Percentiles rank a stretch among this genome's conserved stretches.
phyloP scores from a whole-genome alignment of 2,888 invertebrate genomes.

The Drosophila limbata region DNA sequence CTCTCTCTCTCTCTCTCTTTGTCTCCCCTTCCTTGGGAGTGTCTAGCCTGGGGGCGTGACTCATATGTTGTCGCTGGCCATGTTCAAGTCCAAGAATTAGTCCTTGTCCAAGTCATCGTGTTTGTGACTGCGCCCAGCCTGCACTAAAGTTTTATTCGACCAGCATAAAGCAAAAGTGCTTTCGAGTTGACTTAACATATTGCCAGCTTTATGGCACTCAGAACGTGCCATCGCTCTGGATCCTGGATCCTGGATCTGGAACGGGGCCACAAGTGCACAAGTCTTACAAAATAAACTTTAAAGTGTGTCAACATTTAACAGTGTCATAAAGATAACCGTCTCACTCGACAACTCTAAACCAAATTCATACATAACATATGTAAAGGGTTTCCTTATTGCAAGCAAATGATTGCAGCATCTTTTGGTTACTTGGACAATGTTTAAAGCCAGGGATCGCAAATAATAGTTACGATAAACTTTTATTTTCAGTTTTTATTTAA shows the following conservation, averaged over 20 bases:
- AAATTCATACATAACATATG: neutral
- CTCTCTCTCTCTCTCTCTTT: neutral
- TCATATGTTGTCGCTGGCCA: conserved; percentile 45
- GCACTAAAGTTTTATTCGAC: conserved; percentile 77
- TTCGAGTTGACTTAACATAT: conserved; percentile 73
- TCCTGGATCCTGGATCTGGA: neutral
- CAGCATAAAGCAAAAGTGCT: conserved; percentile 78
- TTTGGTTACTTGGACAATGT: neutral
- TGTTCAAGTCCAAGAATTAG: conserved; percentile 34
- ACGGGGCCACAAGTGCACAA: conserved; percentile 8
- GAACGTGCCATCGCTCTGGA: conserved; percentile 26
- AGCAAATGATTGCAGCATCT: conserved; percentile 4
- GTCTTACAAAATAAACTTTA: conserved; percentile 56
- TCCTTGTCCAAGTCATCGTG: conserved; percentile 37
- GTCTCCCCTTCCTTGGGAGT: neutral
- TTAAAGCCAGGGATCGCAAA: no score
- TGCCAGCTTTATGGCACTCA: conserved; percentile 55
- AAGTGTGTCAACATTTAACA: conserved; percentile 77
- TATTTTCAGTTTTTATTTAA: no score
- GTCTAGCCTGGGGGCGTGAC: conserved; percentile 47
- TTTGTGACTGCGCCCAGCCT: conserved; percentile 53
- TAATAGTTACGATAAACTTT: no score
- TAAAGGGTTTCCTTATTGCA: conserved; percentile 5
- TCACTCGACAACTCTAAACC: neutral
- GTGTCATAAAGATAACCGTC: conserved; percentile 61